Base-by-base conservation (phyloP, 2,888 invertebrate species). In the Diloba caeruleocephala region DNA sequence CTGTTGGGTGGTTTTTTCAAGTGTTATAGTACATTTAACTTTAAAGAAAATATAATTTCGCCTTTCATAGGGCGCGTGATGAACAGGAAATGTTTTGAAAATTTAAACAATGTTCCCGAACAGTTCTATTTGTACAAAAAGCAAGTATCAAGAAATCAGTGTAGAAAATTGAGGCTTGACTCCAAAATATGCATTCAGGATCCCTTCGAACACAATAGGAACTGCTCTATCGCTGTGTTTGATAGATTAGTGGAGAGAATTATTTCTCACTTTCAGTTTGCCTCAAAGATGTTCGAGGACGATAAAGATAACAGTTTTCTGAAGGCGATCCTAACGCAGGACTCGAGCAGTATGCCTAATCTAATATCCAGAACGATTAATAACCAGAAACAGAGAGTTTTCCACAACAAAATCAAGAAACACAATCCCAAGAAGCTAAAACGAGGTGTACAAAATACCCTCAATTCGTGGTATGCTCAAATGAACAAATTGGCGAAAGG, bases 1-100 rank as follows among this genome's bases (percentile, higher is more conserved):
- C 78, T 96, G 2, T 78, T 96, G 5, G 82, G 85, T 9, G 95
- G 94, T 0, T 97, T 97, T 77, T 96, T 96, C 71, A 76, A 90
- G 8, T 96, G 94, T 77, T 96, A 95, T 74, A 80, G 85, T 0
- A 78, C 82, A 12, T 95, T 95, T 61, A 87, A 95, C 36, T 96
- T 94, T 71, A 82, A 86, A 0, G 79, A 88, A 0, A 75, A 88
- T 19, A 82, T 96, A 0, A 88, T 97, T 25, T 95, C 95, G 12
- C 95, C 96, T 0, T 94, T 92, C 67, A 78, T 95, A 29, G 96
- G 96, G 0, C 74, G 72, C 36, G 59, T 88, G 0, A 54, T 96
- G 8, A 76, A 85, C 1, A 76, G 82, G 1, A 78, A 87, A 5
- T 55, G 59, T 1, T 82, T 95, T 49, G 85, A 89, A 0, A 68